phyloP scores from a whole-genome alignment of 2,888 invertebrate species.

The Caenorhabditis sp. region DNA sequence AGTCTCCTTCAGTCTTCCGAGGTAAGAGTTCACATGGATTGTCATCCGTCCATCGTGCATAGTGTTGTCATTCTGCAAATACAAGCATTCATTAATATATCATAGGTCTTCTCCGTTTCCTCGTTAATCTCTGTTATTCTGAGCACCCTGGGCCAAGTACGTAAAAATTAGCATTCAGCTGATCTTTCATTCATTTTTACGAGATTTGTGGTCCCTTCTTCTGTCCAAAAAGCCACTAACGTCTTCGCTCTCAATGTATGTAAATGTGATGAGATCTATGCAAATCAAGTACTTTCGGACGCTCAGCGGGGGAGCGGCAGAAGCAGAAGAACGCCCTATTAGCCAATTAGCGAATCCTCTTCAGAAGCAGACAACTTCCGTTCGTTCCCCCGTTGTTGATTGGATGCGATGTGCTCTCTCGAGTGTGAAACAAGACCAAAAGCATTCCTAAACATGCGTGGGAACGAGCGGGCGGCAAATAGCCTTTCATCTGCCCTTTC shows the following conservation, averaged over 20 bases:
- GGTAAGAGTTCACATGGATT: slow-evolving; percentile 96
- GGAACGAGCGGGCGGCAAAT: slow-evolving; percentile 4
- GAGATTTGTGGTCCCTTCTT: slow-evolving; percentile 1
- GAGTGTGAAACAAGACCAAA: not conserved
- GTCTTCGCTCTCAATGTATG: slow-evolving; percentile 13
- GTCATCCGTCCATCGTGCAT: slow-evolving; percentile 97
- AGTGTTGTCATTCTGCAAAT: slow-evolving; percentile 91
- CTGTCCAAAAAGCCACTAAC: slow-evolving; percentile 30
- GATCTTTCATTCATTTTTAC: not conserved
- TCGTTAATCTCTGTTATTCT: not conserved
- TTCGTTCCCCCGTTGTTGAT: slow-evolving; percentile 11
- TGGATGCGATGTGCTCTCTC: not conserved
- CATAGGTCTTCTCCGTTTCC: not conserved
- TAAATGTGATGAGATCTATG: slow-evolving; percentile 52
- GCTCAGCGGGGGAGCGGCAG: too few species aligned
- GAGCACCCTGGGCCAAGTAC: slow-evolving; percentile 3
- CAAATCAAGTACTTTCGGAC: slow-evolving; percentile 26
- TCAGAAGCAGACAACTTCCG: slow-evolving; percentile 23
- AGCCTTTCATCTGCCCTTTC: slow-evolving; percentile 9
- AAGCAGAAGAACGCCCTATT: slow-evolving; percentile 23
- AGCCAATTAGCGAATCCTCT: slow-evolving; percentile 35
- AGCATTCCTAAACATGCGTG: not conserved
- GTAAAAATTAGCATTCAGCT: slow-evolving; percentile 6
- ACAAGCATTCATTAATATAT: not conserved
- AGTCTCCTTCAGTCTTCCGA: slow-evolving; percentile 90